Evolutionary conservation across 2,113 vertebrate genomes (phyloP).

Genomic region (Microcebus tavaratra): DNA sequence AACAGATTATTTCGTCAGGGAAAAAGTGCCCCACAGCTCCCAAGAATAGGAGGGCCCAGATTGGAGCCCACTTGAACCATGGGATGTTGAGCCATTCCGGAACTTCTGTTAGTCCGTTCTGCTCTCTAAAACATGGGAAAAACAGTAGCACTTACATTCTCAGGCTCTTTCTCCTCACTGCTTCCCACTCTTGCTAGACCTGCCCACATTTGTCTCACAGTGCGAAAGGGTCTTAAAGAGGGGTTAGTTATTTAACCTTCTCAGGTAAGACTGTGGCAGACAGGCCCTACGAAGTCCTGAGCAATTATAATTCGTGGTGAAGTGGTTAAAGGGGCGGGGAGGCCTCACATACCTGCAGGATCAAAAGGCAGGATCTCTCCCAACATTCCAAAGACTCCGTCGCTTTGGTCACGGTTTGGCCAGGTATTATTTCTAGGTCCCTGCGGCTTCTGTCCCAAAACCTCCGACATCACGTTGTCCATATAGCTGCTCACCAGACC

Average conservation of each 20-base stretch:
- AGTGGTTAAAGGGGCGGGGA: neutral
- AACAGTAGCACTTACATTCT: neutral
- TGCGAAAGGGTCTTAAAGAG: neutral
- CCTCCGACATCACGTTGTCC: conserved; percentile 97
- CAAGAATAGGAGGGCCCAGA: neutral
- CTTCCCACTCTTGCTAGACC: neutral
- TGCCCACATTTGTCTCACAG: neutral
- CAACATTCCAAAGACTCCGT: conserved; percentile 95
- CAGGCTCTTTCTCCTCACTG: neutral
- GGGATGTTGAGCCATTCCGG: neutral
- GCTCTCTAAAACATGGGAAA: neutral
- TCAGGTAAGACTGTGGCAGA: neutral
- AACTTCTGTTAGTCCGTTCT: neutral
- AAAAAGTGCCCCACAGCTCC: neutral
- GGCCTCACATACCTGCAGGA: conserved; percentile 92
- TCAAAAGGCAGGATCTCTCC: conserved; percentile 97
- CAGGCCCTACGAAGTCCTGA: neutral
- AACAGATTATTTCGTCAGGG: neutral
- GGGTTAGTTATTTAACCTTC: neutral
- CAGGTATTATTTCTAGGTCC: conserved; percentile 99
- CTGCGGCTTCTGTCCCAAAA: conserved; percentile 97
- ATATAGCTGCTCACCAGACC: conserved; percentile 98
- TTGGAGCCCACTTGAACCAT: neutral
- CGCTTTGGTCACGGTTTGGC: conserved; percentile 98
- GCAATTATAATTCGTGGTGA: neutral